phyloP scores from a whole-genome alignment of 2,888 invertebrate species.

The Aleiodes alternator region DNA sequence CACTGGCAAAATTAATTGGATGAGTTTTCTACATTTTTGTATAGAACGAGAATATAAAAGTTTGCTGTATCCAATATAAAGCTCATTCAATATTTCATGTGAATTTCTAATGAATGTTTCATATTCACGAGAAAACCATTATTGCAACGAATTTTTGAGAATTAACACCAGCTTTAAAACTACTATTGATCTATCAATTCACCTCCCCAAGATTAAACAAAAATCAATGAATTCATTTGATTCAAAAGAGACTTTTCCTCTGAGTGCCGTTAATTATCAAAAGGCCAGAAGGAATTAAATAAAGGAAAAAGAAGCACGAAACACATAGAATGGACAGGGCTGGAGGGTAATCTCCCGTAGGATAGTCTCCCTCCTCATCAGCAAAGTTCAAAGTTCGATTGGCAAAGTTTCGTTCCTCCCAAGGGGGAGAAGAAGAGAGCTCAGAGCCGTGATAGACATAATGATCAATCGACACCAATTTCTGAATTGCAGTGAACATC shows the following conservation, averaged over 20 bases:
- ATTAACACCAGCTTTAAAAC: too few species aligned
- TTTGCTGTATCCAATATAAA: too few species aligned
- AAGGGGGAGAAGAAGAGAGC: background rate
- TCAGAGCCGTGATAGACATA: constrained; percentile 14
- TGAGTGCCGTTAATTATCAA: constrained; percentile 55
- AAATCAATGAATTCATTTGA: too few species aligned
- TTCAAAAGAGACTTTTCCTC: constrained; percentile 6
- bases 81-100: too few species aligned
- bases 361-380: constrained; percentile 23
- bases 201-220: too few species aligned
- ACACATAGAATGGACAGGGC: background rate
- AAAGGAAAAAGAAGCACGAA: background rate
- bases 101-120: too few species aligned
- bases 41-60: too few species aligned
- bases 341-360: constrained; percentile 11
- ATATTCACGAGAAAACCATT: too few species aligned
- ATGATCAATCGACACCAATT: constrained; percentile 24
- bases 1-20: too few species aligned
- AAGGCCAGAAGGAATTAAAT: background rate
- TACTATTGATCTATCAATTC: too few species aligned
- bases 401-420: constrained; percentile 18
- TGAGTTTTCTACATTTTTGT: too few species aligned
- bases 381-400: constrained; percentile 26
- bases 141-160: too few species aligned
- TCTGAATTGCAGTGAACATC: background rate